Conservation (phyloP, 30 jellyfish, hydroid and myxozoan species). For the Hydractinia symbiolongicarpus region DNA sequence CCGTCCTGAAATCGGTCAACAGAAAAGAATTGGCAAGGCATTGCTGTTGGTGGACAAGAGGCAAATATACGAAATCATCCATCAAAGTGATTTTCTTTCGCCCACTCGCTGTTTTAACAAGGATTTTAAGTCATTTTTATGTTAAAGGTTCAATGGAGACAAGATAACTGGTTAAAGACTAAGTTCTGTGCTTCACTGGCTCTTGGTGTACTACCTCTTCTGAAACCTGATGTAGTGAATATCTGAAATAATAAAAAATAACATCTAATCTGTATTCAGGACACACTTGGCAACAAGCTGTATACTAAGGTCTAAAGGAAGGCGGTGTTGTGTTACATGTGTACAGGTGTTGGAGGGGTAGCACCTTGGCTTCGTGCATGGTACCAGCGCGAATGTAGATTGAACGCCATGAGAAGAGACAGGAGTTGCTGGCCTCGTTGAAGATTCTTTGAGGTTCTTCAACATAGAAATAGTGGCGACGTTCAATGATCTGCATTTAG, state of each 20-base stretch:
- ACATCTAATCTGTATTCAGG: slow-evolving; percentile 48
- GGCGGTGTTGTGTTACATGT: slow-evolving; percentile 36
- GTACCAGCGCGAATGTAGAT: slow-evolving; percentile 34
- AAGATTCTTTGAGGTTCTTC: not conserved
- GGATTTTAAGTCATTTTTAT: too few relatives aligned
- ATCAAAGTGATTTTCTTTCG: too few relatives aligned
- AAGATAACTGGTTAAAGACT: slow-evolving; percentile 19
- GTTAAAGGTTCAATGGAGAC: not conserved
- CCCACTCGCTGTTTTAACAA: too few relatives aligned
- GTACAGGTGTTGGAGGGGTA: slow-evolving; percentile 48
- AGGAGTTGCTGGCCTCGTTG: not conserved
- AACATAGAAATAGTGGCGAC: not conserved
- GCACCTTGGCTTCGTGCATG: slow-evolving; percentile 27
- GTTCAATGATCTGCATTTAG: slow-evolving; percentile 7
- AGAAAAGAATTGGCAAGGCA: slow-evolving; percentile 22
- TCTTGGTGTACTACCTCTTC: slow-evolving; percentile 45
- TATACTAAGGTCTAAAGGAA: slow-evolving; percentile 32
- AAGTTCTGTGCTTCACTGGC: slow-evolving; percentile 14
- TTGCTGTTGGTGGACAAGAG: slow-evolving; percentile 36
- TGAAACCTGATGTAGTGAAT: not conserved
- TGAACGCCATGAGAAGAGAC: slow-evolving; percentile 28
- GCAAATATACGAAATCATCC: not conserved
- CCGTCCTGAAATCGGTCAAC: slow-evolving; percentile 14
- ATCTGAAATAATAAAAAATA: slow-evolving; percentile 35
- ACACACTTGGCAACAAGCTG: slow-evolving; percentile 24